Conservation (phyloP, 2,113 vertebrate genomes). For the Epinephelus lanceolatus region DNA sequence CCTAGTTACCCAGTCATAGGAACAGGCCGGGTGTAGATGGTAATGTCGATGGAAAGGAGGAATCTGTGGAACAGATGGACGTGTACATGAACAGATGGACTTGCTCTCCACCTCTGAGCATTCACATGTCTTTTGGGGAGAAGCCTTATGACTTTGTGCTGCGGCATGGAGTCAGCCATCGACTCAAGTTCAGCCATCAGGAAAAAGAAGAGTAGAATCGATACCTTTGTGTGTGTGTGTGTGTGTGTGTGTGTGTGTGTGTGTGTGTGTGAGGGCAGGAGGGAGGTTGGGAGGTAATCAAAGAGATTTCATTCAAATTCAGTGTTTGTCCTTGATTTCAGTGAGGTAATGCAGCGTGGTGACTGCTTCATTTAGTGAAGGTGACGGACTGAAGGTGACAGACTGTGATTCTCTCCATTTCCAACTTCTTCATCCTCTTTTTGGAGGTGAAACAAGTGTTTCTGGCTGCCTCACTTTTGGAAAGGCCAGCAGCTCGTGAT, state of each 20-base stretch:
- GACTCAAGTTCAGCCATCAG: constrained; percentile 42
- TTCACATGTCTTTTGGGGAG: constrained; percentile 39
- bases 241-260: constrained; percentile 6
- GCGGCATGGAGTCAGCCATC: constrained; percentile 16
- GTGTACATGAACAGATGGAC: constrained; percentile 68
- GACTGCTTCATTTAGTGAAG: constrained; percentile 39
- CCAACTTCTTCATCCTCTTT: background rate
- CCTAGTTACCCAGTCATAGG: constrained; percentile 17
- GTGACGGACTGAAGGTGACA: constrained; percentile 24
- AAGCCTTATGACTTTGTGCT: constrained; percentile 44
- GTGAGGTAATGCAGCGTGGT: constrained; percentile 27
- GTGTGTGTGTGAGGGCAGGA: no score
- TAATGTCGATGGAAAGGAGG: constrained; percentile 54
- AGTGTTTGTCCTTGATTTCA: constrained; percentile 32
- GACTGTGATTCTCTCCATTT: constrained; percentile 14
- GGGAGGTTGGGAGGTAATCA: background rate
- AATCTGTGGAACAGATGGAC: constrained; percentile 69
- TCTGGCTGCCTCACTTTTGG: constrained; percentile 19
- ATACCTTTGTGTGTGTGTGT: constrained; percentile 11
- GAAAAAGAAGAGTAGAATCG: constrained; percentile 22
- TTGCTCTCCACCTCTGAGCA: constrained; percentile 64
- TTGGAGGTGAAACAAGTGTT: constrained; percentile 19
- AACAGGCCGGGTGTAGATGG: constrained; percentile 25
- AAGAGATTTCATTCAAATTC: constrained; percentile 29
- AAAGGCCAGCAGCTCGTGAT: constrained; percentile 63